Base-by-base conservation (phyloP, 2,888 invertebrate species). In the Candidula unifasciata region DNA sequence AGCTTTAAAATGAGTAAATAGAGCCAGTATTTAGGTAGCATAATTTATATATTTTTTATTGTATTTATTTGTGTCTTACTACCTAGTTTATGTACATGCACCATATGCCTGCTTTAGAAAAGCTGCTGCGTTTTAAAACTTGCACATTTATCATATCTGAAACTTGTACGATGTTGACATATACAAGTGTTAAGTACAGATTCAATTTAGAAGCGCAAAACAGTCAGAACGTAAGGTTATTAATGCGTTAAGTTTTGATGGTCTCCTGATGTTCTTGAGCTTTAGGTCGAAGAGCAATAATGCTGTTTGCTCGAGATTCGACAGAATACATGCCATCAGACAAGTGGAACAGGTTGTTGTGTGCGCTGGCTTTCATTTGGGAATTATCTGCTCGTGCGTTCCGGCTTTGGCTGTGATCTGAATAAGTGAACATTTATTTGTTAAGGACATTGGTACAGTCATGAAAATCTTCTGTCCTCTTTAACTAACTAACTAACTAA, bases 261-360 rank as follows among this genome's bases (percentile, higher is more conserved):
- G 83, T 85, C 74, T 86, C 84, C 21, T 81, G 80, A 69, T 87
- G 87, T 54, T 87, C 87, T n/a, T 85, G 84, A 3, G 87, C 87
- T 79, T 87, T 87, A 37, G 85, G 82, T 33, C 87, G 83, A 18
- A 87, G 82, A 24, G 87, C 85, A 5, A 85, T 84, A 54, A 87
- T 85, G 68, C 87, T 87, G 85, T 74, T 82, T 13, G 82, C 84
- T 16, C 87, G 82, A 52, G 87, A 83, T 30, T 83, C 85, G 0
- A 80, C 69, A 24, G 84, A 54, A 80, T 76, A 80, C 68, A 84
- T 74, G 27, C 66, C 16, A 18, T 84, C 84, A 37, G 80, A 76
- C 33, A 83, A 24, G 27, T 78, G 83, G 60, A 79, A 78, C 60
- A 78, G 78, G 35, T 71, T 83, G 44, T 44, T 79, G 66, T 71